A percentile compares a stretch with the other conserved stretches of the same genome.
Evolutionary conservation across 2,113 vertebrate genomes (phyloP).

Genomic region (Delphinus delphis): DNA sequence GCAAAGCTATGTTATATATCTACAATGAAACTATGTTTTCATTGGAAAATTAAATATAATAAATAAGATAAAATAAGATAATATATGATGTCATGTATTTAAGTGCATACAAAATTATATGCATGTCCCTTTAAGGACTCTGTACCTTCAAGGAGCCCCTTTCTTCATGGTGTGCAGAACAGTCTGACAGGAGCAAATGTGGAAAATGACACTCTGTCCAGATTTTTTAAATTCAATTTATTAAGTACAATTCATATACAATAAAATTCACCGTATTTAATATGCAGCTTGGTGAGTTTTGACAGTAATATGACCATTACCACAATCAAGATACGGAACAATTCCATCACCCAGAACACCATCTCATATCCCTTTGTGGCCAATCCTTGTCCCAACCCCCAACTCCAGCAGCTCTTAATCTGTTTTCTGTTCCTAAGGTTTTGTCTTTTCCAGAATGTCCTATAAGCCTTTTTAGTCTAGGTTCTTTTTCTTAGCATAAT

Average conservation of each 20-base stretch:
- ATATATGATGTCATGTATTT: background rate
- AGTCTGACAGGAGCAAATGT: background rate
- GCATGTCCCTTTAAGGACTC: background rate
- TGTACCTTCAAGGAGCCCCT: background rate
- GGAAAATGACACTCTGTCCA: background rate
- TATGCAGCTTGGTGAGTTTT: background rate
- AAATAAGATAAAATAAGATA: background rate
- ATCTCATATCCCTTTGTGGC: background rate
- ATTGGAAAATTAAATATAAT: background rate
- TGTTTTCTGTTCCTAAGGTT: background rate
- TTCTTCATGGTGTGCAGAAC: background rate
- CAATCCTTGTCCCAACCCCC: background rate
- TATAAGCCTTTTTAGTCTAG: background rate
- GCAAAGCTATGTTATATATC: background rate
- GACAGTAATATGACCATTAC: background rate
- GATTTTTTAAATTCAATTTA: background rate
- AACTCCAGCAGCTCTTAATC: background rate
- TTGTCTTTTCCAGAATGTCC: background rate
- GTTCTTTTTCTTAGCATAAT: background rate
- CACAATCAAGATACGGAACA: background rate
- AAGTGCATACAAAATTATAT: background rate
- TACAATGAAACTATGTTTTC: background rate
- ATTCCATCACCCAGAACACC: background rate
- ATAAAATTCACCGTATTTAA: background rate
- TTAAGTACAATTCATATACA: background rate